A percentile compares a stretch with the other conserved stretches of the same genome.
Evolutionary conservation across 2,888 invertebrate genomes (phyloP).

Genomic region (Hydrotaea cyrtoneurina): DNA sequence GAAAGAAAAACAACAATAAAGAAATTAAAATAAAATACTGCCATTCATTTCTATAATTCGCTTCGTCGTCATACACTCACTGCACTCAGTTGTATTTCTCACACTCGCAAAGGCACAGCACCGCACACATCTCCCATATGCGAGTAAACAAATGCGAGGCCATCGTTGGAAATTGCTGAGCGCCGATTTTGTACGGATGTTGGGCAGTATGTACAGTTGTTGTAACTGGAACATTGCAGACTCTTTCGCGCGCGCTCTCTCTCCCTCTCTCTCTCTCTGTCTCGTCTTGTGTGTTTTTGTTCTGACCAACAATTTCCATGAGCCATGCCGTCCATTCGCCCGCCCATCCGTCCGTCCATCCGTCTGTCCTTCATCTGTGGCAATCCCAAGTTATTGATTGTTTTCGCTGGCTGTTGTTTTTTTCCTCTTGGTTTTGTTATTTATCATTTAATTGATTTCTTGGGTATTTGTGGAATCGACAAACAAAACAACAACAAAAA

Average conservation of each 20-base stretch:
- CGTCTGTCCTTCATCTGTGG: slow-evolving; percentile 22
- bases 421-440: slow-evolving; percentile 53
- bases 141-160: no score
- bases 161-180: no score
- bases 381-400: slow-evolving; percentile 57
- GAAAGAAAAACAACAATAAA: slow-evolving; percentile 50
- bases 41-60: slow-evolving; percentile 71
- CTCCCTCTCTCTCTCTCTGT: background rate
- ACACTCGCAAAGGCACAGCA: no score
- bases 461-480: slow-evolving; percentile 45
- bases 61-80: background rate
- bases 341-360: no score
- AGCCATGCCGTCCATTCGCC: no score
- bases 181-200: background rate
- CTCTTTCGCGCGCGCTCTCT: no score
- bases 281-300: slow-evolving; percentile 27
- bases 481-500: slow-evolving; percentile 14
- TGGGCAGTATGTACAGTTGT: background rate
- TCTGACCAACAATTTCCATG: no score
- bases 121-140: no score
- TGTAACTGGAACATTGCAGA: no score
- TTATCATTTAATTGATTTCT: slow-evolving; percentile 66
- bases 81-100: no score
- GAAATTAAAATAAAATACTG: slow-evolving; percentile 66
- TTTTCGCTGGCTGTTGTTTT: slow-evolving; percentile 47